These are phyloP conservation scores for Mormoops blainvillei DNA, from an alignment of 2,113 vertebrate species.

Conservation along the genomic window DNA sequence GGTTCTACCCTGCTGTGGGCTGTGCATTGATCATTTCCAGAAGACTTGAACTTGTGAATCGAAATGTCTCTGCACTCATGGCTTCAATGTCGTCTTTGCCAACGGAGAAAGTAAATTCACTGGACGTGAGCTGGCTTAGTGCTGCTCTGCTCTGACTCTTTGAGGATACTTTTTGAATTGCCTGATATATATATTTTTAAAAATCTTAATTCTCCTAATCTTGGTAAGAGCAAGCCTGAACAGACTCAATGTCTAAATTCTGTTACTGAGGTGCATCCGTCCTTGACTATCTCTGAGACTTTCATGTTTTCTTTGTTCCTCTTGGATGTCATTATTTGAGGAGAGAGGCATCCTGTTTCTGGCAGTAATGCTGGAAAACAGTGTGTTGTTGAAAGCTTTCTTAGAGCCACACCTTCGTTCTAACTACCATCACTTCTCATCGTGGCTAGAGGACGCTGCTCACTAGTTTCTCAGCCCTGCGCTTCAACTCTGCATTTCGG, in stretches of 20 bases:
- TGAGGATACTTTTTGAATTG: not conserved
- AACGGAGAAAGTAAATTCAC: not conserved
- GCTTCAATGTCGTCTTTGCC: not conserved
- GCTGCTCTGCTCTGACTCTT: not conserved
- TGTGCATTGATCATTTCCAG: not conserved
- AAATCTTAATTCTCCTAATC: not conserved
- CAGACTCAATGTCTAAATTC: not conserved
- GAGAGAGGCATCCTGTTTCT: not conserved
- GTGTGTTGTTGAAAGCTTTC: not conserved
- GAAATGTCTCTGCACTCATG: not conserved
- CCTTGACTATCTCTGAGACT: not conserved
- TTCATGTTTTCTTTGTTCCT: not conserved
- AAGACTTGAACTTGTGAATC: not conserved
- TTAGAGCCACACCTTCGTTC: not conserved
- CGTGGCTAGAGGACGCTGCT: not conserved
- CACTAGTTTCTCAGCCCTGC: not conserved
- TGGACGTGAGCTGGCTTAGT: not conserved
- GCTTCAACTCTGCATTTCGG: not conserved
- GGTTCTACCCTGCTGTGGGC: not conserved
- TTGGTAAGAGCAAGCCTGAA: not conserved
- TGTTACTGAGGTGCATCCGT: not conserved
- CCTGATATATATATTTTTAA: not conserved
- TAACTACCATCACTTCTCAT: rapidly evolving
- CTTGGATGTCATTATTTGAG: not conserved
- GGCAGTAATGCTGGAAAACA: not conserved